Evolutionary conservation across 1,140 invertebrate genomes (phyloP), one percentile per base, ranked within the genome.

Genomic region (Riptortus pedestris): DNA sequence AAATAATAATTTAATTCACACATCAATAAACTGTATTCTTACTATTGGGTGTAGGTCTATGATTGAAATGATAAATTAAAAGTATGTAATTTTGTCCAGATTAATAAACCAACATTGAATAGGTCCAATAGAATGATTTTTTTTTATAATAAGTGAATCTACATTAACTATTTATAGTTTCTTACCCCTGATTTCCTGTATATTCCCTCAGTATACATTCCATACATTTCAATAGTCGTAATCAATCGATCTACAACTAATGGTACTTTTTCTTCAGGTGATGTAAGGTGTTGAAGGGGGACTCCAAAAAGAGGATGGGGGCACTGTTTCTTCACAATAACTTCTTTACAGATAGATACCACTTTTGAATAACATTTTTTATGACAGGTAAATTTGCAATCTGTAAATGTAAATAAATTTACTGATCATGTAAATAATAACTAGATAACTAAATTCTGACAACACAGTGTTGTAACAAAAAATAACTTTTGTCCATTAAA

Each of bases 361-460:
- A 80, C 77, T 71, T 88, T 90, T 59, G 78, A 80, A 70, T 90
- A 89, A 75, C 94, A 97, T 73, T 95, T 96, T 74, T 93, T 94
- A 75, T 98, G 94, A 71, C 91, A 93, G 0, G 91, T 92, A 58
- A 96, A 77, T 74, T 92, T 94, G 78, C 94, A 98, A 68, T 84
- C 90, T 81, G 88, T 76, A 75, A 85, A 81, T 65, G 81, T 66
- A 71, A 60, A 47, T 3, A 47, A 47, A 47, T 63, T 62, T 61
- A 66, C 58, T 26, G 43, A 16, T 29, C 11, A 1, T 47, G 9
- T 18, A 47, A 1, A 47, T n/a, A 4, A 9, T 47, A 12, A 3
- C 9, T 47, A 12, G 16, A 20, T 4, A 38, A 38, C 7, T 38
- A 38, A 9, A 47, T 18, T 20, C 4, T 9, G 22, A 47, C 11